Evolutionary conservation across 2,113 vertebrate species (phyloP).

Genomic region (Takifugu bimaculatus): DNA sequence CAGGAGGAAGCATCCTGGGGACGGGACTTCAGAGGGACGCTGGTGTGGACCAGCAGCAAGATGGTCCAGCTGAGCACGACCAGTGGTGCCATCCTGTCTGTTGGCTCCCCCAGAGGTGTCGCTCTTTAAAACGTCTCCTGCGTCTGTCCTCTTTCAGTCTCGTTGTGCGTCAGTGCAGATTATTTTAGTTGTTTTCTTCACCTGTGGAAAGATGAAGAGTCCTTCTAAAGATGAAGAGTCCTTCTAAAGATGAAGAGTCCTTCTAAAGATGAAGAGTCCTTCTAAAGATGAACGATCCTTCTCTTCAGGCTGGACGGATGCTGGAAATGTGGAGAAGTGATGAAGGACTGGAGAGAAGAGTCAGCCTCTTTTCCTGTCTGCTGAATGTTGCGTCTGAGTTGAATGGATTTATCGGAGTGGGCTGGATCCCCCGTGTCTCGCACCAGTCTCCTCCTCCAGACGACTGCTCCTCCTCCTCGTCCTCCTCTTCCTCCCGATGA

Average conservation of each 20-base stretch:
- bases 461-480: conserved; percentile 43
- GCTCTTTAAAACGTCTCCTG: no score
- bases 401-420: conserved; percentile 68
- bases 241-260: no score
- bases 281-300: no score
- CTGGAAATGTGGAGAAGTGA: conserved; percentile 28
- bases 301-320: conserved; percentile 16
- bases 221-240: no score
- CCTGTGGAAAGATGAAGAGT: no score
- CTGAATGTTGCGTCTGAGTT: conserved; percentile 46
- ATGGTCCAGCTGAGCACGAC: conserved; percentile 83
- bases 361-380: conserved; percentile 40
- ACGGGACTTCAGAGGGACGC: conserved; percentile 13
- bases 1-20: conserved; percentile 75
- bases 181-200: no score
- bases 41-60: conserved; percentile 74
- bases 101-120: background rate
- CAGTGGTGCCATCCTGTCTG: conserved; percentile 79
- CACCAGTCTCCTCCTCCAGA: background rate
- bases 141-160: no score
- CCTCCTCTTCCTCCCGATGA: conserved; percentile 1
- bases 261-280: no score
- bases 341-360: conserved; percentile 20
- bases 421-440: conserved; percentile 42
- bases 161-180: no score